A percentile compares a stretch with the other conserved stretches of the same genome.
These are phyloP conservation scores for Stylophora pistillata DNA, from an alignment of 64 coral and sea anemone genomes.

Conservation along the genomic window DNA sequence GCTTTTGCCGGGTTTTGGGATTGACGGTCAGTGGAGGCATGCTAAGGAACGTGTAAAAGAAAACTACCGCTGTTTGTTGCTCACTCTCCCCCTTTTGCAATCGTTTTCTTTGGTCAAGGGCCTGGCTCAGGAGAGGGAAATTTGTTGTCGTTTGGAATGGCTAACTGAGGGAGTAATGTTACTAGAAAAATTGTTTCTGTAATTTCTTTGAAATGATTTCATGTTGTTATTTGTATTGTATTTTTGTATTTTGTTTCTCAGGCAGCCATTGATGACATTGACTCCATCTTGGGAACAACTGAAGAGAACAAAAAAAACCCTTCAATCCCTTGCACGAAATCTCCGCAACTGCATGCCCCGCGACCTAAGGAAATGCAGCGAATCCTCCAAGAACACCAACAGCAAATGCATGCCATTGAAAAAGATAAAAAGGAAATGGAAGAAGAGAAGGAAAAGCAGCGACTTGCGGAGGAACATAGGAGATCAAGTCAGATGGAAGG, in stretches of 20 bases:
- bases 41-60: no score
- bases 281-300: conserved; percentile 86
- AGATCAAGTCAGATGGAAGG: background rate
- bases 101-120: no score
- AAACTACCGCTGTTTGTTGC: no score
- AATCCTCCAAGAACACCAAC: conserved; percentile 92
- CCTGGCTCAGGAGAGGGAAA: no score
- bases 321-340: conserved; percentile 18
- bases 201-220: background rate
- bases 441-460: conserved; percentile 70
- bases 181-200: no score
- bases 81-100: no score
- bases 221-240: no score
- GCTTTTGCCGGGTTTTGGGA: no score
- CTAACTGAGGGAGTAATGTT: no score
- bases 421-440: conserved; percentile 87
- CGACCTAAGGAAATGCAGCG: conserved; percentile 93
- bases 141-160: no score
- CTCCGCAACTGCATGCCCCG: conserved; percentile 92
- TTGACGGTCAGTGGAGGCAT: no score
- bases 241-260: background rate
- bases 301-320: conserved; percentile 80
- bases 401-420: conserved; percentile 77
- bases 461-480: conserved; percentile 16
- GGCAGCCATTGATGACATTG: conserved; percentile 94